Evolutionary conservation across 2,797 vertebrate genomes (phyloP).

Genomic region (Threskiornis aethiopicus): DNA sequence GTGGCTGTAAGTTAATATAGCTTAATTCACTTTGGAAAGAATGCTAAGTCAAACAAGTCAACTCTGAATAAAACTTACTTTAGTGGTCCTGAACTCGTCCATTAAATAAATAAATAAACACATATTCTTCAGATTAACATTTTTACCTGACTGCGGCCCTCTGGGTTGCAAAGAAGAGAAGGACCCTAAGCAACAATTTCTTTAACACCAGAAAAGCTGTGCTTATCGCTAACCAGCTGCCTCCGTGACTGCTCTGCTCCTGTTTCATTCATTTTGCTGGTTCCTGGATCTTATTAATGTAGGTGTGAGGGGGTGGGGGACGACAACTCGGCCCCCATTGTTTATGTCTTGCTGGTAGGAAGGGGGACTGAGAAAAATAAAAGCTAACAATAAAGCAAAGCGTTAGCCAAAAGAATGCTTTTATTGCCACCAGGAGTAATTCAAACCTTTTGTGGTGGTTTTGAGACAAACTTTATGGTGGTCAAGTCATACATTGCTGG

Average conservation of each 20-base stretch:
- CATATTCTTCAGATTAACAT: background rate
- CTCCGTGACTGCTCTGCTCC: background rate
- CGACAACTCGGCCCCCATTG: background rate
- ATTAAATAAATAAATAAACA: background rate
- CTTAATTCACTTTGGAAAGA: background rate
- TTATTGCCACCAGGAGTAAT: constrained; percentile 71
- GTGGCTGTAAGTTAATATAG: background rate
- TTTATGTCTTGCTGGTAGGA: constrained; percentile 43
- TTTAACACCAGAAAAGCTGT: background rate
- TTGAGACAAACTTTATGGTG: constrained; percentile 65
- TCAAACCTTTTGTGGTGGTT: constrained; percentile 74
- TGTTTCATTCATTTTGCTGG: background rate
- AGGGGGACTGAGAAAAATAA: constrained; percentile 44
- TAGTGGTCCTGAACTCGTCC: background rate
- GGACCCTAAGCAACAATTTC: background rate
- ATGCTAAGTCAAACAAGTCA: background rate
- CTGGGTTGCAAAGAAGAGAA: background rate
- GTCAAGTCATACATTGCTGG: constrained; percentile 36
- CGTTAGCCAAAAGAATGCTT: constrained; percentile 66
- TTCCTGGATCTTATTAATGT: constrained; percentile 49
- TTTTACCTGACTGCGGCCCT: background rate
- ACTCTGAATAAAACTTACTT: background rate
- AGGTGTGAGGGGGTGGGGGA: constrained; percentile 40
- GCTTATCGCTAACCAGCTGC: background rate
- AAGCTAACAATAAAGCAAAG: constrained; percentile 67